phyloP scores from a whole-genome alignment of 2,888 invertebrate species.

The Imbricaverruca yamaguchii region DNA sequence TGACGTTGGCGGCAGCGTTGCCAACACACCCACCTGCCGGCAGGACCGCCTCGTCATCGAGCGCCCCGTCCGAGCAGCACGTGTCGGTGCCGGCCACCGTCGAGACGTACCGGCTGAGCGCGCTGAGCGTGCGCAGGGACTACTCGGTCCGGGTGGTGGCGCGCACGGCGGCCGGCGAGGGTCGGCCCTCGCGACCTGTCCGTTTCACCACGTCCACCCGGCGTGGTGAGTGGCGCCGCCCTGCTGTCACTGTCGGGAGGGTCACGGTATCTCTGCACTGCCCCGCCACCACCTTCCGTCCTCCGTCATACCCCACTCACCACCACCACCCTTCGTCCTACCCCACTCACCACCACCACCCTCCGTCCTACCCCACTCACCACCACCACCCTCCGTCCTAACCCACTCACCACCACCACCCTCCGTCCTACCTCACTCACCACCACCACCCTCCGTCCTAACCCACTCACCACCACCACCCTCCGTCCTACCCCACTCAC shows the following conservation, averaged over 20 bases:
- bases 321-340: no score
- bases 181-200: background rate
- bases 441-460: no score
- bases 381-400: no score
- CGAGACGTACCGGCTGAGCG: conserved; percentile 29
- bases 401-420: no score
- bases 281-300: background rate
- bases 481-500: no score
- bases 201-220: background rate
- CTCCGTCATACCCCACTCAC: background rate
- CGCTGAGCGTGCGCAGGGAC: conserved; percentile 33
- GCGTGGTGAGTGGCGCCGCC: background rate
- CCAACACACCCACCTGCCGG: no score
- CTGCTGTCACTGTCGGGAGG: background rate
- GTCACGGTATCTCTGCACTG: background rate
- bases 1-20: no score
- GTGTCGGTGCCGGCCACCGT: background rate
- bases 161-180: conserved; percentile 42
- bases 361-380: no score
- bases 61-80: background rate
- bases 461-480: no score
- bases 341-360: no score
- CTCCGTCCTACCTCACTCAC: no score
- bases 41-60: background rate
- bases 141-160: conserved; percentile 43